A percentile compares a stretch with the other conserved stretches of the same genome.
Conservation (phyloP, 2,888 invertebrate species). For the Nycteola revayana region DNA sequence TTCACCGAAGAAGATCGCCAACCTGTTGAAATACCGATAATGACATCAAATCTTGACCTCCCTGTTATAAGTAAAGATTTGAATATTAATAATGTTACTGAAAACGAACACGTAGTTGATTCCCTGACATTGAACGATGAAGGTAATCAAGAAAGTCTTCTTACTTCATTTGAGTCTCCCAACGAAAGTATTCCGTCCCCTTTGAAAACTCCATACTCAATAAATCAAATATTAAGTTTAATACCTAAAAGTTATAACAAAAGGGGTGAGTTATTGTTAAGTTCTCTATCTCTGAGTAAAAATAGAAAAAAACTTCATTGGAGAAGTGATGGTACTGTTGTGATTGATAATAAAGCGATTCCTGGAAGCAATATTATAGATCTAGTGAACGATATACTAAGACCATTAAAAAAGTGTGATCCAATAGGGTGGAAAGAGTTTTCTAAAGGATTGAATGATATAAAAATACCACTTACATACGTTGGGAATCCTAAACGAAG, state of each 20-base stretch:
- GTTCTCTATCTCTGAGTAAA: too few species aligned
- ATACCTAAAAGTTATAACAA: slow-evolving; percentile 13
- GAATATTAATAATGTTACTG: too few species aligned
- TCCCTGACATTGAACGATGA: too few species aligned
- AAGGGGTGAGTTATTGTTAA: slow-evolving; percentile 23
- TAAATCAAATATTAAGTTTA: slow-evolving; percentile 6
- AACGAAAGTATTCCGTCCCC: too few species aligned
- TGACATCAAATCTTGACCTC: too few species aligned
- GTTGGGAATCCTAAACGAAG: slow-evolving; percentile 30
- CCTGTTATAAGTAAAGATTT: too few species aligned
- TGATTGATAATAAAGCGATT: slow-evolving; percentile 22
- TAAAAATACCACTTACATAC: slow-evolving; percentile 25
- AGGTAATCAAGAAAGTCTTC: too few species aligned
- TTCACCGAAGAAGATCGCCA: slow-evolving; percentile 19
- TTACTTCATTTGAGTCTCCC: too few species aligned
- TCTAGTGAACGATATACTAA: slow-evolving; percentile 28
- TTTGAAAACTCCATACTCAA: slow-evolving; percentile 15
- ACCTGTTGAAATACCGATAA: too few species aligned
- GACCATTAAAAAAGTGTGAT: slow-evolving; percentile 28
- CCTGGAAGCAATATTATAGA: slow-evolving; percentile 34
- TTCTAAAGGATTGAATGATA: slow-evolving; percentile 23
- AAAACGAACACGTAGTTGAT: too few species aligned
- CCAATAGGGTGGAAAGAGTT: slow-evolving; percentile 30
- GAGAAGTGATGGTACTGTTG: slow-evolving; percentile 23
- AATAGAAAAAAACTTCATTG: slow-evolving; percentile 9